Evolutionary conservation across 2,797 vertebrate genomes (phyloP).

Genomic region (Malacoraja senta): DNA sequence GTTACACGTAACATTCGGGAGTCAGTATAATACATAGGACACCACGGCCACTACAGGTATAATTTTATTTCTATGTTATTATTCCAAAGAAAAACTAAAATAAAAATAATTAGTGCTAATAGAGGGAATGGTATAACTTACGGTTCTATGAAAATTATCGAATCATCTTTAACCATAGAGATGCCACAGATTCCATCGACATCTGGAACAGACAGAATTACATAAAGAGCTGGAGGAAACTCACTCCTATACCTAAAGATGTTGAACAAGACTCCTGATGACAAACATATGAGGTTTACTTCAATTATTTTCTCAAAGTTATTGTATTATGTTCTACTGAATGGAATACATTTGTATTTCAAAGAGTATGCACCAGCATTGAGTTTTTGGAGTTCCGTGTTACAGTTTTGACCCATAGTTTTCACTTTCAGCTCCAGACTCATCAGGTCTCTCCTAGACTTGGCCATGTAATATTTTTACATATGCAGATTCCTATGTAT

Average conservation of each 20-base stretch:
- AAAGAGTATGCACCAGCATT: background rate
- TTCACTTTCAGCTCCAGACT: no score
- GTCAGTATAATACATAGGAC: background rate
- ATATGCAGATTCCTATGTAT: background rate
- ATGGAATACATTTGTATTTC: background rate
- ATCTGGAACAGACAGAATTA: constrained; percentile 19
- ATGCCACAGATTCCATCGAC: constrained; percentile 46
- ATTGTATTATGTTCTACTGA: no score
- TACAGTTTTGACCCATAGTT: background rate
- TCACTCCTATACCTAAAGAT: background rate
- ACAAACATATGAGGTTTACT: background rate
- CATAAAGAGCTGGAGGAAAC: background rate
- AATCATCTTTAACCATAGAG: constrained; percentile 53
- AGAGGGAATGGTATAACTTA: constrained; percentile 49
- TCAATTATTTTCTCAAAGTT: background rate
- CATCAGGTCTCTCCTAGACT: background rate
- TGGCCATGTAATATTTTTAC: background rate
- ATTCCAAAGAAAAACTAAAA: background rate
- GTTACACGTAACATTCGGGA: background rate
- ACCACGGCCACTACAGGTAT: background rate
- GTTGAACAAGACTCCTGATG: background rate
- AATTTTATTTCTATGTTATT: background rate
- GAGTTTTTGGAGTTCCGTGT: background rate
- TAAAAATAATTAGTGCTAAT: background rate
- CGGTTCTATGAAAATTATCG: constrained; percentile 58